Evolutionary conservation across 2,888 invertebrate species (phyloP).

Genomic region (Epiperipatus broadwayi): DNA sequence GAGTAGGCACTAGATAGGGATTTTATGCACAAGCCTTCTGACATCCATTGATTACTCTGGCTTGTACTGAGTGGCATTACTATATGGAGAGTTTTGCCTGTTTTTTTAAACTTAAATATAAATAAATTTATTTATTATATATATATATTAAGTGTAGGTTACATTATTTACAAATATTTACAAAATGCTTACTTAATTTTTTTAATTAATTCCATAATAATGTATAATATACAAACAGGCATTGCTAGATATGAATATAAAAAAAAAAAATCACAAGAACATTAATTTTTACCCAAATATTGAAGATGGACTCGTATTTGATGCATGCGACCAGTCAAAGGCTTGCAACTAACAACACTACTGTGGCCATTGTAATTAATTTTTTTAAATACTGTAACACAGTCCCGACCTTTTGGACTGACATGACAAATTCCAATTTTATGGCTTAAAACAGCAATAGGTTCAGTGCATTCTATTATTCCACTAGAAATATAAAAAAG

Average conservation of each 20-base stretch:
- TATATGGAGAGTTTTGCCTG: too few relatives aligned
- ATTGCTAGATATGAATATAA: not conserved
- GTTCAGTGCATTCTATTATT: slow-evolving; percentile 62
- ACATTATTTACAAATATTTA: too few relatives aligned
- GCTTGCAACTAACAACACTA: slow-evolving; percentile 81
- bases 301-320: slow-evolving; percentile 97
- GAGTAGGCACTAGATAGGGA: too few relatives aligned
- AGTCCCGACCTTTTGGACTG: slow-evolving; percentile 74
- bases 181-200: too few relatives aligned
- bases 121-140: too few relatives aligned
- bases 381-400: slow-evolving; percentile 72
- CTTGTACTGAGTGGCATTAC: too few relatives aligned
- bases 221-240: too few relatives aligned
- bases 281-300: slow-evolving; percentile 76
- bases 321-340: slow-evolving; percentile 92
- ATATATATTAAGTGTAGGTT: too few relatives aligned
- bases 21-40: too few relatives aligned
- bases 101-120: too few relatives aligned
- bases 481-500: slow-evolving; percentile 39
- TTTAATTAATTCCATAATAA: too few relatives aligned
- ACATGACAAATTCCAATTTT: slow-evolving; percentile 93
- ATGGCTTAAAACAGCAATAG: slow-evolving; percentile 80
- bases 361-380: slow-evolving; percentile 69
- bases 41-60: too few relatives aligned
- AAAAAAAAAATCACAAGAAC: slow-evolving; percentile 10